A percentile compares a stretch with the other conserved stretches of the same genome.
Conservation (phyloP, 2,888 invertebrate species). For the Ptychoptera albimana region DNA sequence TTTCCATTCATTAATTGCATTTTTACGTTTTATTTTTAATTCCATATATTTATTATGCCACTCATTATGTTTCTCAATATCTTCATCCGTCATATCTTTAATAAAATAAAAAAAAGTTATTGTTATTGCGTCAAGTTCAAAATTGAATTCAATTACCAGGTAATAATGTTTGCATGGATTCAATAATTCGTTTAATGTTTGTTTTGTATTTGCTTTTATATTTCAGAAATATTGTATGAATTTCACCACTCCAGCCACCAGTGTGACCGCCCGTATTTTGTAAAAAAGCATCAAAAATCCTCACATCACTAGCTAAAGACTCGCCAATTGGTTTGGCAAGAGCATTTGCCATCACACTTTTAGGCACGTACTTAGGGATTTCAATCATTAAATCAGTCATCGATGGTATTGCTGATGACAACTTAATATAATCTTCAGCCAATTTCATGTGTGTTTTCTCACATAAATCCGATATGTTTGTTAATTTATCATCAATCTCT, state of each 20-base stretch:
- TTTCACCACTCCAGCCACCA: slow-evolving; percentile 40
- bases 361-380: not conserved
- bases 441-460: not conserved
- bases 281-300: slow-evolving; percentile 38
- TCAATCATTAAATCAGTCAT: not conserved
- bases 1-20: slow-evolving; percentile 31
- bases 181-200: slow-evolving; percentile 5
- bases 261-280: slow-evolving; percentile 32
- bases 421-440: not conserved
- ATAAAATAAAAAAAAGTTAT: slow-evolving; percentile 9
- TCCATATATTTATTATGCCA: slow-evolving; percentile 33
- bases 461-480: not conserved
- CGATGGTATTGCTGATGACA: not conserved
- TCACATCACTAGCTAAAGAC: slow-evolving; percentile 27
- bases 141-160: slow-evolving; percentile 2
- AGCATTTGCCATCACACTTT: not conserved
- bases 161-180: not conserved
- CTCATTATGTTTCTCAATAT: slow-evolving; percentile 31
- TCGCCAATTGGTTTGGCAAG: slow-evolving; percentile 3
- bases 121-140: not conserved
- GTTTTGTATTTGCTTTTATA: slow-evolving; percentile 17
- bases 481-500: not conserved
- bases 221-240: slow-evolving; percentile 37
- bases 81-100: slow-evolving; percentile 22
- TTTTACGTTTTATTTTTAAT: slow-evolving; percentile 29